phyloP scores from a whole-genome alignment of 2,888 invertebrate genomes.

The Pseudococcus viburni region DNA sequence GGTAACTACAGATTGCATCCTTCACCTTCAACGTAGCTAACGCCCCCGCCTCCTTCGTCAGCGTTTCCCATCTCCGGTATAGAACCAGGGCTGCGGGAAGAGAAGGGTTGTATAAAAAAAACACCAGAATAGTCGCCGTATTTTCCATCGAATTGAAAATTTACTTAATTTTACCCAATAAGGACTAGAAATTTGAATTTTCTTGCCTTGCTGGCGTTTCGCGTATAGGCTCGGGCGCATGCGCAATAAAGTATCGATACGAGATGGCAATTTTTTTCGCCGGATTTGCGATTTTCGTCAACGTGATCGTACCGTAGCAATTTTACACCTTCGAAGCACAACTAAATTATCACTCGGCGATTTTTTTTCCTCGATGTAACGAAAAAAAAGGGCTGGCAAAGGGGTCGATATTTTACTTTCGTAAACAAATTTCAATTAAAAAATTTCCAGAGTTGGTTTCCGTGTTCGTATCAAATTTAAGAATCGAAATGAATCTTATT shows the following conservation, averaged over 20 bases:
- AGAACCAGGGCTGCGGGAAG: neutral
- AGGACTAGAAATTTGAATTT: constrained; percentile 22
- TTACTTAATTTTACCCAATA: constrained; percentile 31
- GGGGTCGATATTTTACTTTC: too few species aligned
- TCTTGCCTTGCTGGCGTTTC: neutral
- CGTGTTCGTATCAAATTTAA: too few species aligned
- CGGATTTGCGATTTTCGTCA: constrained; percentile 22
- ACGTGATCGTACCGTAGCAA: neutral
- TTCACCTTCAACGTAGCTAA: neutral
- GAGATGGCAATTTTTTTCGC: neutral
- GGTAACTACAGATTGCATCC: constrained; percentile 26
- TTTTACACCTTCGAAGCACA: neutral
- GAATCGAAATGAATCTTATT: neutral
- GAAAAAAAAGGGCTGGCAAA: too few species aligned
- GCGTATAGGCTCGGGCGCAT: neutral
- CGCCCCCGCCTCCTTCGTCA: neutral
- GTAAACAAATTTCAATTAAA: too few species aligned
- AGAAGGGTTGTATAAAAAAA: neutral
- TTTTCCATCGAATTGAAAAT: constrained; percentile 27
- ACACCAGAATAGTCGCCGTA: constrained; percentile 4
- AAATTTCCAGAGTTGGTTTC: too few species aligned
- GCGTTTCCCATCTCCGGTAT: neutral
- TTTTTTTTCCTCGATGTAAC: too few species aligned
- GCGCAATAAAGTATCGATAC: constrained; percentile 31
- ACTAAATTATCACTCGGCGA: neutral